Conservation (phyloP, 2,113 vertebrate species). For the Copsychus sechellarum region DNA sequence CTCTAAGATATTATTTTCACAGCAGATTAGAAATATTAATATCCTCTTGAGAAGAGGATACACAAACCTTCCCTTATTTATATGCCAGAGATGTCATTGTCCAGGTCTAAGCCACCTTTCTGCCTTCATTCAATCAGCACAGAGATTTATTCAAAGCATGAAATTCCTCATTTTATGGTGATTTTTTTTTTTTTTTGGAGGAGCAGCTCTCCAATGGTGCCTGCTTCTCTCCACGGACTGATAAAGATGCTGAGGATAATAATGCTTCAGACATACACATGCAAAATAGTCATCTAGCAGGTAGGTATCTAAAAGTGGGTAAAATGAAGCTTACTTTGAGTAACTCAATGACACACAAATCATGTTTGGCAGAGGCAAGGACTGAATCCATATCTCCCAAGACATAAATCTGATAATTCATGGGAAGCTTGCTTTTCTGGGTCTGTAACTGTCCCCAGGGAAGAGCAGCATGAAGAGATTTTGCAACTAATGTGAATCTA, state of each 20-base stretch:
- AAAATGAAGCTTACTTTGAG: neutral
- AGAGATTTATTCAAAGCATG: neutral
- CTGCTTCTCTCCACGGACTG: neutral
- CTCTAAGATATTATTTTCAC: neutral
- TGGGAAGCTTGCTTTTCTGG: neutral
- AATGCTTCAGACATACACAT: neutral
- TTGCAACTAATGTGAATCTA: neutral
- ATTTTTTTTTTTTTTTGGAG: neutral
- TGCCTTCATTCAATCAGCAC: neutral
- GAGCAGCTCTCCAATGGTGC: neutral
- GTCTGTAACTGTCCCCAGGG: neutral
- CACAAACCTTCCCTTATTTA: neutral
- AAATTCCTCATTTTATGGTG: neutral
- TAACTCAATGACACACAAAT: neutral
- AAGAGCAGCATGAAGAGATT: neutral
- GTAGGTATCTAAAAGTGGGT: neutral
- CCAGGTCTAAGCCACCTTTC: neutral
- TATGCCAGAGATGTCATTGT: neutral
- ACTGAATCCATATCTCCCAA: neutral
- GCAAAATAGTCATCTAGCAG: neutral
- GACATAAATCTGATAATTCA: neutral
- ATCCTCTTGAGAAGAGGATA: neutral
- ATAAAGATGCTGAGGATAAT: neutral
- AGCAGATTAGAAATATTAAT: constrained; percentile 7
- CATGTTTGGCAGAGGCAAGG: neutral